Evolutionary conservation across 2,797 vertebrate species (phyloP).

Genomic region (Neosilurus hyrtlii): DNA sequence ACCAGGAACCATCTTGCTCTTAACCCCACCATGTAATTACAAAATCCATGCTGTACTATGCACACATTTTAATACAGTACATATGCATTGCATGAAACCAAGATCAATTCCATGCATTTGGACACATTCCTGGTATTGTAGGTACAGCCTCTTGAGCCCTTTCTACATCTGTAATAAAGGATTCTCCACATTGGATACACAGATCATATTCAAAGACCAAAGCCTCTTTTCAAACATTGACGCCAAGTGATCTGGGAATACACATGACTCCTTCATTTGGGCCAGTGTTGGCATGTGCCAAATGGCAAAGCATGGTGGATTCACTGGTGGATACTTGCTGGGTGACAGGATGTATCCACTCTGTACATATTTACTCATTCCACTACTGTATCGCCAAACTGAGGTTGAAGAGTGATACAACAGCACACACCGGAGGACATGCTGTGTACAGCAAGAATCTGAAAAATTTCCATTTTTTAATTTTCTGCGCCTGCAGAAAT

Average conservation of each 20-base stretch:
- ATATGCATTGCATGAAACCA: neutral
- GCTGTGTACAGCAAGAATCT: neutral
- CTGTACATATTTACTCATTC: neutral
- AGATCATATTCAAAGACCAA: neutral
- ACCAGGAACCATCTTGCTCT: neutral
- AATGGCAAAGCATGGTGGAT: neutral
- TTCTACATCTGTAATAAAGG: neutral
- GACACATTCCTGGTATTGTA: neutral
- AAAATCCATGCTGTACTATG: neutral
- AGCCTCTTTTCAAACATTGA: neutral
- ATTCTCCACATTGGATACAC: neutral
- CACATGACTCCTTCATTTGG: neutral
- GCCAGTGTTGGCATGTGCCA: neutral
- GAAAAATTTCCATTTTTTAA: neutral
- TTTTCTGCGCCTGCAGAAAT: neutral
- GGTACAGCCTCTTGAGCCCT: neutral
- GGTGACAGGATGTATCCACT: neutral
- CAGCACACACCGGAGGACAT: neutral
- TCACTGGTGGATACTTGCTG: neutral
- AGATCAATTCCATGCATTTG: neutral
- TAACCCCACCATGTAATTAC: neutral
- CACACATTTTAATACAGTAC: neutral
- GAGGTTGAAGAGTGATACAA: neutral
- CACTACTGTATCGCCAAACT: neutral
- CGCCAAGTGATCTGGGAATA: neutral